Conservation (phyloP, 92 coral and sea anemone genomes). For the Blastomussa wellsi region DNA sequence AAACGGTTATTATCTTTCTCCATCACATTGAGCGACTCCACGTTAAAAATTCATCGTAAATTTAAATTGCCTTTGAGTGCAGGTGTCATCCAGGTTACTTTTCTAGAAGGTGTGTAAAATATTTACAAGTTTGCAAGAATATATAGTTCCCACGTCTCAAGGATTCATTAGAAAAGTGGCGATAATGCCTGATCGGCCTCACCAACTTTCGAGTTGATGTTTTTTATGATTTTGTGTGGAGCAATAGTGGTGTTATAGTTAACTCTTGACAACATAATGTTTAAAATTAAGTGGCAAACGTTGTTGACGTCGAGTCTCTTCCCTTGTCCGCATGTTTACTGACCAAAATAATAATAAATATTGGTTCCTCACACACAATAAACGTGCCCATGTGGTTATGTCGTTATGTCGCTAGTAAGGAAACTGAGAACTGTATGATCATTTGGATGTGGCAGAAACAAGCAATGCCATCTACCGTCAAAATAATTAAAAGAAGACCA, state of each 20-base stretch:
- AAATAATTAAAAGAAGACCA: not conserved
- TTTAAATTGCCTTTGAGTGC: not conserved
- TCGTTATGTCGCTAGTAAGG: not conserved
- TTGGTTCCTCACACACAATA: not conserved
- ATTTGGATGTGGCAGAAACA: not conserved
- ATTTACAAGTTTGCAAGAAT: not conserved
- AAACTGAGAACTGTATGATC: not conserved
- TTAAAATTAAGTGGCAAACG: not conserved
- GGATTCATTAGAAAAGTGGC: not conserved
- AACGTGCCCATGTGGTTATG: too few species aligned
- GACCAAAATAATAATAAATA: not conserved
- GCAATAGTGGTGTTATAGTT: not conserved
- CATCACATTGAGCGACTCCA: not conserved
- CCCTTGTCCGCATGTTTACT: not conserved
- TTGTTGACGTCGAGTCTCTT: not conserved
- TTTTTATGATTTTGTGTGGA: not conserved
- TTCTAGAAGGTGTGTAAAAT: not conserved
- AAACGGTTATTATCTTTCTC: conserved; percentile 26
- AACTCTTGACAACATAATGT: not conserved
- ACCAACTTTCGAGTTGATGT: not conserved
- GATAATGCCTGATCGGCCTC: not conserved
- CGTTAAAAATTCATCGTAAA: not conserved
- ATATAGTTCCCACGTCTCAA: not conserved
- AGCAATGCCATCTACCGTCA: not conserved
- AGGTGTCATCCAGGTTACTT: not conserved